Base-by-base conservation (phyloP, 2,888 invertebrate species). In the Psococerastis gibbosa region DNA sequence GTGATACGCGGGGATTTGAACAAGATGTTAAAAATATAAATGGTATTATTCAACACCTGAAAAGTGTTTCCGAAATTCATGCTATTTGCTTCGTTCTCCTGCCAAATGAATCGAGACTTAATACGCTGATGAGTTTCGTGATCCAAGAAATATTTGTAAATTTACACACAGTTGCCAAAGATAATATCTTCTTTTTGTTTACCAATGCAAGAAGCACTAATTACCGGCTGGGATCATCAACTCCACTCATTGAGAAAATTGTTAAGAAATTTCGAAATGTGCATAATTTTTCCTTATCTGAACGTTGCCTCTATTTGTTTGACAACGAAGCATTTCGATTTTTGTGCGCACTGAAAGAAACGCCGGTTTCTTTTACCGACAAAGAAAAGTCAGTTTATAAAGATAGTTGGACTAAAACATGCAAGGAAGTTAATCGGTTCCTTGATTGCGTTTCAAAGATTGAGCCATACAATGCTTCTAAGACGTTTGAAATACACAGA, bases 251-350 rank as follows among this genome's bases (percentile, higher is more conserved):
- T n/a, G n/a, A n/a, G n/a, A n/a, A n/a, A n/a, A n/a, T n/a, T n/a
- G n/a, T n/a, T n/a, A n/a, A n/a, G n/a, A n/a, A n/a, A n/a, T n/a
- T n/a, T n/a, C n/a, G n/a, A n/a, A n/a, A n/a, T n/a, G n/a, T n/a
- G n/a, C n/a, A n/a, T 33, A 4, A 33, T 6, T 16, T 33, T 33
- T 4, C 16, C 5, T 6, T 33, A 3, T 9, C 5, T 9, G 33
- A 33, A 9, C 6, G 17, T 9, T 16, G 16, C 3, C 6, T 33
- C 3, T 33, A 4, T 9, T 33, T 15, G 16, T 33, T 33, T 33
- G 33, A 33, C 9, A 33, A 33, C 9, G 33, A 33, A 9, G 15
- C 33, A 6, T 33, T 33, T 33, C 33, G 33, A 33, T 33, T 33
- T 33, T 33, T 33, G 9, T 33, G 33, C 33, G 33, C 33, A 6